Percentiles rank a stretch among this genome's conserved stretches.
Evolutionary conservation across 2,797 vertebrate species (phyloP).

Genomic region (Hyperoplus lanceolatus): DNA sequence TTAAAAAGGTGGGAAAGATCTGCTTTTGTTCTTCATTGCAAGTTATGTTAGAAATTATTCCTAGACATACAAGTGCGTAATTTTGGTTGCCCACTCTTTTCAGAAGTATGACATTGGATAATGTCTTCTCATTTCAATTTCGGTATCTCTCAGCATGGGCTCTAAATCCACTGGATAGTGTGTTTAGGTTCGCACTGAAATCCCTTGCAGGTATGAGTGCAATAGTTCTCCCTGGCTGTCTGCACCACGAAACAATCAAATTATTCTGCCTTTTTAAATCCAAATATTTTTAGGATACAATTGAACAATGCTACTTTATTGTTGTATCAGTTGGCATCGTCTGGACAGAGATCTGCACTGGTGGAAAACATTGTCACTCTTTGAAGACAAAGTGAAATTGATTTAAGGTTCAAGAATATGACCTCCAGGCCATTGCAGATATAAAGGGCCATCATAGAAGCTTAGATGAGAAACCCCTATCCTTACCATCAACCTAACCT

Average conservation of each 20-base stretch:
- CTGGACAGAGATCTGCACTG: not conserved
- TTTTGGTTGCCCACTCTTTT: not conserved
- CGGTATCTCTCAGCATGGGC: not conserved
- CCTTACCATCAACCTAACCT: not conserved
- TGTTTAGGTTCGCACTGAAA: not conserved
- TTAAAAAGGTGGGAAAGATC: not conserved
- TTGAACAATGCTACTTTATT: not conserved
- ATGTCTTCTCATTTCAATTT: not conserved
- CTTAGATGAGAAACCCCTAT: not conserved
- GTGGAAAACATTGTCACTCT: not conserved
- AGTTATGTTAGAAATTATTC: not conserved
- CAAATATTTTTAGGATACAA: not conserved
- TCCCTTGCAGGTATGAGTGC: no score
- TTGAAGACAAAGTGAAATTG: no score
- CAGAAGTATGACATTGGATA: not conserved
- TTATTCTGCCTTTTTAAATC: not conserved
- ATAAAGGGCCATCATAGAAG: not conserved
- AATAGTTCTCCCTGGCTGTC: not conserved
- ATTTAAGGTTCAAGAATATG: not conserved
- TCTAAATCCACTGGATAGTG: not conserved
- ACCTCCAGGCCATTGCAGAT: not conserved
- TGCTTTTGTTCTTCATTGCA: not conserved
- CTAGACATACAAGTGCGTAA: not conserved
- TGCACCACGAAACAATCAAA: not conserved
- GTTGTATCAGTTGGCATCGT: not conserved